A percentile compares a stretch with the other conserved stretches of the same genome.
Conservation (phyloP, 2,113 vertebrate genomes). For the Hydrochoerus hydrochaeris region DNA sequence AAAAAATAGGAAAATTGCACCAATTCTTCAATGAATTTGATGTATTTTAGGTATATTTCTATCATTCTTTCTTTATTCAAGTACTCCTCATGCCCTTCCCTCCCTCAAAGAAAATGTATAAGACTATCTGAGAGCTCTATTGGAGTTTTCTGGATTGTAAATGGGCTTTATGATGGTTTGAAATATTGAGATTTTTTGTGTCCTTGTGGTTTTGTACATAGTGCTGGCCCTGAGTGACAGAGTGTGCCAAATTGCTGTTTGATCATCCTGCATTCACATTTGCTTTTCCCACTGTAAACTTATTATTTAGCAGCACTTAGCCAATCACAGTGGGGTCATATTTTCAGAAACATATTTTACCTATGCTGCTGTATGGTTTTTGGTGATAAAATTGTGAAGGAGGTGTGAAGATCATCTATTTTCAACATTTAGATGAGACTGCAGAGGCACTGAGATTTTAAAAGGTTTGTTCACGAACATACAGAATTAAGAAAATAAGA, state of each 20-base stretch:
- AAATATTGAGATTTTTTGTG: neutral
- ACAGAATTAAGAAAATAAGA: neutral
- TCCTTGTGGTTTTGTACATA: neutral
- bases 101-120: neutral
- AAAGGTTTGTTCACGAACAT: neutral
- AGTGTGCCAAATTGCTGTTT: neutral
- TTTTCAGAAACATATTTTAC: neutral
- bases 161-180: neutral
- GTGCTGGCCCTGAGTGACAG: neutral
- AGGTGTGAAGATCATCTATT: neutral
- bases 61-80: neutral
- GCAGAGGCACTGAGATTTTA: neutral
- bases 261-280: neutral
- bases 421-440: neutral
- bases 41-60: neutral
- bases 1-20: neutral
- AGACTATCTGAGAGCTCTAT: neutral
- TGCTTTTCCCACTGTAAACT: neutral
- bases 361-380: neutral
- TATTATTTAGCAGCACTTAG: neutral
- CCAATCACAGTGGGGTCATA: neutral
- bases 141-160: neutral
- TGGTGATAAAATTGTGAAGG: neutral
- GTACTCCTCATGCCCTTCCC: neutral
- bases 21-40: neutral